A percentile compares a stretch with the other conserved stretches of the same genome.
These are phyloP conservation scores for Sebastes kiyomatsui DNA, from an alignment of 2,797 vertebrate genomes.

Conservation along the genomic window DNA sequence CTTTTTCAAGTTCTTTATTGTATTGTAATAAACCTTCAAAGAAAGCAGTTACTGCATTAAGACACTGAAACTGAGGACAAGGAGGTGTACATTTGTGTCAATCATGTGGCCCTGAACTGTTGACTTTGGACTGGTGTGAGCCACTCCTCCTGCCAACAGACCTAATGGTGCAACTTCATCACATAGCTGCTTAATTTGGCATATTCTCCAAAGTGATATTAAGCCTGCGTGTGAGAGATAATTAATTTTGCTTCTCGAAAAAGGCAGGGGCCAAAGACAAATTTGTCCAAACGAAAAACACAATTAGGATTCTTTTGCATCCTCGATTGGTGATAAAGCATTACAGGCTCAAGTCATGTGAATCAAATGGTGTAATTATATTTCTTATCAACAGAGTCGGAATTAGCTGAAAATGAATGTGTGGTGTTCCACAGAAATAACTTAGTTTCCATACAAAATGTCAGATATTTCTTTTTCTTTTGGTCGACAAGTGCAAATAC, in stretches of 20 bases:
- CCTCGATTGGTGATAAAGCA: conserved; percentile 28
- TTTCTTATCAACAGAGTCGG: conserved; percentile 34
- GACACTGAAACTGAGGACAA: background rate
- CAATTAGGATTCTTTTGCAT: conserved; percentile 39
- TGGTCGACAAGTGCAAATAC: background rate
- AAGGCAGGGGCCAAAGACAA: conserved; percentile 20
- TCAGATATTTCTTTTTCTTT: background rate
- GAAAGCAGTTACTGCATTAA: background rate
- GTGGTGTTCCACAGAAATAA: background rate
- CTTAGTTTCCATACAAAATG: background rate
- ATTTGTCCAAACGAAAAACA: conserved; percentile 45
- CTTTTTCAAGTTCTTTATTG: background rate
- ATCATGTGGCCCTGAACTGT: background rate
- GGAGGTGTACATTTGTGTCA: background rate
- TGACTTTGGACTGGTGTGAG: background rate
- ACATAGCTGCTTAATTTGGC: conserved; percentile 28
- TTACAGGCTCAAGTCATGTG: conserved; percentile 22
- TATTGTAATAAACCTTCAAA: background rate
- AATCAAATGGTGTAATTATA: conserved; percentile 39
- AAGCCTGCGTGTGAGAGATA: conserved; percentile 40
- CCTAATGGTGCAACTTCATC: conserved; percentile 44
- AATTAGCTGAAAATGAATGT: conserved; percentile 23
- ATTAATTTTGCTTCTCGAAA: conserved; percentile 34
- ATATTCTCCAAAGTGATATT: conserved; percentile 54
- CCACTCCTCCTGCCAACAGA: conserved; percentile 17